Conservation (phyloP, 2,888 invertebrate species). For the Stomorhina lunata region DNA sequence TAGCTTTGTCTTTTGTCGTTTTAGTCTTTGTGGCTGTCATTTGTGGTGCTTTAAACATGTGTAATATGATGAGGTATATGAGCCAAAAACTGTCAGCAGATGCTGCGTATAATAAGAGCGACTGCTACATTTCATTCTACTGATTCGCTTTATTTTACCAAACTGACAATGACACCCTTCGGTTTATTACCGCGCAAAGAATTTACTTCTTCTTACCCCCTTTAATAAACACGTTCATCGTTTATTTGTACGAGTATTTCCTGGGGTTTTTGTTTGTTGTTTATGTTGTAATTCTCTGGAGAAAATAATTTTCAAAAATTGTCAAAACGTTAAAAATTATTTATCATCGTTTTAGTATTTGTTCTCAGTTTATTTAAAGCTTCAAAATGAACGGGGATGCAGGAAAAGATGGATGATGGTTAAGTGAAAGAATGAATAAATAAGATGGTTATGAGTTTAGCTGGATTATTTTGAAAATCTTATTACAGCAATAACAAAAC, state of each 20-base stretch:
- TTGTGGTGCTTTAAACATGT: slow-evolving; percentile 30
- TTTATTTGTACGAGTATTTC: not conserved
- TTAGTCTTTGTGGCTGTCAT: not conserved
- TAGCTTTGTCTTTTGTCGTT: not conserved
- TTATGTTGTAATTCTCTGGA: slow-evolving; percentile 22
- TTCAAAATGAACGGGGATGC: not conserved
- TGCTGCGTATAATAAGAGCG: not conserved
- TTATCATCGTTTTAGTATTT: slow-evolving; percentile 45
- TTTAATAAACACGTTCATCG: slow-evolving; percentile 27
- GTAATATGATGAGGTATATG: slow-evolving; percentile 7
- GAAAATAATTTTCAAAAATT: slow-evolving; percentile 52
- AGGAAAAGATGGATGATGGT: not conserved
- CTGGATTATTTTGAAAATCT: slow-evolving; percentile 45
- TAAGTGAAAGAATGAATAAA: not conserved
- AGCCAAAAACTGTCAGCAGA: slow-evolving; percentile 23
- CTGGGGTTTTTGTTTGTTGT: not conserved
- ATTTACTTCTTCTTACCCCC: slow-evolving; percentile 9
- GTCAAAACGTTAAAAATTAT: slow-evolving; percentile 59
- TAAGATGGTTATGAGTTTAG: slow-evolving; percentile 40
- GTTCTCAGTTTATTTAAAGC: not conserved
- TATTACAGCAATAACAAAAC: slow-evolving; percentile 44
- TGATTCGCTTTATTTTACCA: slow-evolving; percentile 6
- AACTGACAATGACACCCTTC: not conserved
- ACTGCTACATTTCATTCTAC: slow-evolving; percentile 5
- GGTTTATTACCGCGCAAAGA: not conserved